Conservation (phyloP, 2,797 vertebrate genomes). For the Onychomys leucogaster region DNA sequence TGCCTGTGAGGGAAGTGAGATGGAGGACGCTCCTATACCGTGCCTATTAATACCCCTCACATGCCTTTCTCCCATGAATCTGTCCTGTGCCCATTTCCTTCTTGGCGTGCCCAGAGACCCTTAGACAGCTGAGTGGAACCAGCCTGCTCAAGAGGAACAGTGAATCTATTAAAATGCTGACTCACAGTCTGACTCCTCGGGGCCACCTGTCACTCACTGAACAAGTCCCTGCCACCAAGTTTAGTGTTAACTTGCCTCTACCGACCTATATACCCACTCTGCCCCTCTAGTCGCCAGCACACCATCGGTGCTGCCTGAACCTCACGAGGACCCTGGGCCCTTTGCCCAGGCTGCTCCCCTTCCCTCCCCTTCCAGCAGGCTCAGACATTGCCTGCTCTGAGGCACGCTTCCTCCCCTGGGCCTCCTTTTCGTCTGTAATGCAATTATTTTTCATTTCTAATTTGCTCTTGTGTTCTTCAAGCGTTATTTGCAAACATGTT, state of each 20-base stretch:
- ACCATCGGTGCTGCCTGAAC: neutral
- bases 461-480: neutral
- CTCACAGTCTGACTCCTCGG: neutral
- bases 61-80: neutral
- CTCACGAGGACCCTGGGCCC: neutral
- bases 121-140: neutral
- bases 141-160: neutral
- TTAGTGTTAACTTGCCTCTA: neutral
- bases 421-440: neutral
- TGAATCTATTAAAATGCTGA: neutral
- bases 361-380: neutral
- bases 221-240: rapidly evolving
- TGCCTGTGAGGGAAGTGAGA: too few species aligned
- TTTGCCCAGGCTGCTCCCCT: neutral
- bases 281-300: neutral
- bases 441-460: conserved; percentile 29
- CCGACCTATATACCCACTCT: too few species aligned
- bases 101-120: neutral
- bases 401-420: neutral
- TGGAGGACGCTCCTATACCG: neutral
- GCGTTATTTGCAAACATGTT: conserved; percentile 4
- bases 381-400: neutral
- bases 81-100: neutral
- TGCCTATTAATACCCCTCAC: rapidly evolving
- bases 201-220: neutral